Conservation (phyloP, 2,113 vertebrate genomes). For the Prietella phreatophila region DNA sequence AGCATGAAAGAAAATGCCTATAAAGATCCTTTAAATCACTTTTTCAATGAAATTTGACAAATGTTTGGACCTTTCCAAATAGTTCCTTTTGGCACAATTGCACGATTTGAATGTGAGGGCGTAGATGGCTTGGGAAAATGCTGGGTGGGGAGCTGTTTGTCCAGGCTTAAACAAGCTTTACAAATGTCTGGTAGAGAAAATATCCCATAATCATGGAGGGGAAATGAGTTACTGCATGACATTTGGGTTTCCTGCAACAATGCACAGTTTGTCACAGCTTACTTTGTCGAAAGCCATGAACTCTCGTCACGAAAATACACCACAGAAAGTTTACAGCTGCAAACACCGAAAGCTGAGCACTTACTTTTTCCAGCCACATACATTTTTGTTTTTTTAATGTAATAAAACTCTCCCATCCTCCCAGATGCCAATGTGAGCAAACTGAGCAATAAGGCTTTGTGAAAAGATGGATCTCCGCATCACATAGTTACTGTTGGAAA, state of each 20-base stretch:
- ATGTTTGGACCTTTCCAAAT: conserved; percentile 29
- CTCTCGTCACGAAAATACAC: conserved; percentile 10
- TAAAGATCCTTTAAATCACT: conserved; percentile 5
- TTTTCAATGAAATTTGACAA: conserved; percentile 23
- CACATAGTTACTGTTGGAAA: no score
- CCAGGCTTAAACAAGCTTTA: conserved; percentile 42
- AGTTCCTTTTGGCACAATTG: conserved; percentile 30
- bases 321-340: conserved; percentile 32
- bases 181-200: conserved; percentile 41
- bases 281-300: conserved; percentile 20
- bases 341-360: conserved; percentile 7
- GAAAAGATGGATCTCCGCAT: no score
- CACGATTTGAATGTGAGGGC: conserved; percentile 6
- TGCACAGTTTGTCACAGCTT: conserved; percentile 33
- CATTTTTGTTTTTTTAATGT: no score
- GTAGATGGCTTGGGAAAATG: conserved; percentile 10
- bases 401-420: neutral
- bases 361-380: conserved; percentile 19
- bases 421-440: neutral
- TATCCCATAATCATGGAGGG: conserved; percentile 40
- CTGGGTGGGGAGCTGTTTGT: conserved; percentile 26
- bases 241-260: conserved; percentile 45
- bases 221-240: conserved; percentile 43
- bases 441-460: neutral
- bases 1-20: neutral